Base-by-base conservation (phyloP, 2,888 invertebrate genomes). In the Amblyjoppa proteus region DNA sequence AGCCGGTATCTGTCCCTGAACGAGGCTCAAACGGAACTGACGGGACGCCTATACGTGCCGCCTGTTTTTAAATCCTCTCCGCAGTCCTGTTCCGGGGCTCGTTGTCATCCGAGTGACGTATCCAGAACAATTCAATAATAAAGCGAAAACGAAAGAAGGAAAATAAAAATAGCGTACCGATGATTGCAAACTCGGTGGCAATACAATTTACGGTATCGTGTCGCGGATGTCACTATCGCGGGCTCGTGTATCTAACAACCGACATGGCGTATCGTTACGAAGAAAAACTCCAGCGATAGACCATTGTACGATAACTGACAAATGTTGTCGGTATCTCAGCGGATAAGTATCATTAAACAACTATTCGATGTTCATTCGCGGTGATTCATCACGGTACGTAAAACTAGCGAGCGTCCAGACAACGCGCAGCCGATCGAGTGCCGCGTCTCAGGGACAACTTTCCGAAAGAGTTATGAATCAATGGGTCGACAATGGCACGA, bases 11-110 rank as follows among this genome's bases (percentile, higher is more conserved):
- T 68, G 68, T 41, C 16, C 6, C 34, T 51, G 64, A 64, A 51
- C 34, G 71, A 73, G 64, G 64, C 64, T 16, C 64, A 61, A 51
- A 80, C 28, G 51, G 25, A 80, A 78, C 68, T 83, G 73, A 41
- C 64, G 20, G 49, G 20, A 20, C 28, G 61, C n/a, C 56, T 31
- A 9, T 25, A 49, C 34, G 13, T 13, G 61, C 25, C 58, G 73
- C 11, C 41, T 49, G 56, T 69, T 68, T 70, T 78, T 78, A 83
- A 78, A 83, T 69, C 66, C 68, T 66, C 2, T 28, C 69, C 34
- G 31, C 31, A n/a, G 31, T 34, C 64, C 11, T 75, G 49, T 75
- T 51, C 53, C 25, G 31, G 13, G n/a, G 16, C 31, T 9, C 5
- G 16, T 64, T 64, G n/a, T 16, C 34, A 31, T n/a, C 31, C 31